Base-by-base conservation (phyloP, 1,140 invertebrate species). In the Nixonia krombeini region DNA sequence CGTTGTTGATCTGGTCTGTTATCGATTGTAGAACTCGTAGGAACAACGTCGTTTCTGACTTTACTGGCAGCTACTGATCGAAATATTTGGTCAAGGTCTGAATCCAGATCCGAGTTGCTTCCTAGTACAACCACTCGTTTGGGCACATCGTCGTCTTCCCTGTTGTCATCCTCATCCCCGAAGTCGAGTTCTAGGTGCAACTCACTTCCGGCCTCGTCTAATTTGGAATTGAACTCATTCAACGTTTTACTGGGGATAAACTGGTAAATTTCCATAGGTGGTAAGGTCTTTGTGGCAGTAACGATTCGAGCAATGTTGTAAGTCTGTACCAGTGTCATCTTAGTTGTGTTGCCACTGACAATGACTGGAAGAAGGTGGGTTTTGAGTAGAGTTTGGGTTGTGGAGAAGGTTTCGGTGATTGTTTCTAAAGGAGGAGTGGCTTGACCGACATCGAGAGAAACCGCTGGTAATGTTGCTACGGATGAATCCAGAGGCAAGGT, bases 341-440 rank as follows among this genome's bases (percentile, higher is more conserved):
- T 90, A 8, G 88, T 90, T 0, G 92, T 92, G 62, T 92, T 89
- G 33, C 90, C 90, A 5, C 87, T 88, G 16, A 90, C 89, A 7
- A 95, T 85, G 0, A 96, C 89, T 0, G 94, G 94, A 37, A 96
- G 82, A 46, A 96, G 89, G 69, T 95, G 93, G 0, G 94, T 96
- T 76, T 95, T 95, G 1, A 95, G 80, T 82, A 96, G 89, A 0
- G 91, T 89, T 80, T 95, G 92, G 0, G 93, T 95, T 3, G 94
- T 95, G 53, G 93, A 95, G 84, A 95, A 96, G 0, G 93, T 94
- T 83, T 96, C 94, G 0, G 93, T 95, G n/a, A 94, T 85, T 0
- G 93, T 96, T 85, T 95, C 92, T 44, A 96, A 78, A 0, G 93
- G 91, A 13, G 92, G 93, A 0, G 92, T 95, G 68, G 91, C 91